Evolutionary conservation across 2,113 vertebrate genomes (phyloP), one percentile per base, ranked within the genome.

Genomic region (Amia ocellicauda): DNA sequence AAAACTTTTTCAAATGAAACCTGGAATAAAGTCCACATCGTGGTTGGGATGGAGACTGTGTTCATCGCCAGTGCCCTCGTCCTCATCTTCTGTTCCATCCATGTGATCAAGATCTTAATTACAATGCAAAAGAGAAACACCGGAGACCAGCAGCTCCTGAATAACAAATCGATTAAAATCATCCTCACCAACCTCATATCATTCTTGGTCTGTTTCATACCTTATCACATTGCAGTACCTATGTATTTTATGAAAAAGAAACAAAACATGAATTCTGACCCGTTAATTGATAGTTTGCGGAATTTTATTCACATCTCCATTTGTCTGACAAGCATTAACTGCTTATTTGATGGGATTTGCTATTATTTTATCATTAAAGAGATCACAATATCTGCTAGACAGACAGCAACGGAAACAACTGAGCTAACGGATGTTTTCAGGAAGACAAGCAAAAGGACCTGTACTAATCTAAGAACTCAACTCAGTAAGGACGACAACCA

Each of bases 331-430:
- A 88, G 82, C 22, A 31, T 85, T n/a, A 89, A 91, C 77, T 89
- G 87, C 66, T 74, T 83, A 14, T 79, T 87, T 0, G 86, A 91
- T 67, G 87, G 75, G 0, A 51, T 62, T 5, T 88, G 83, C 47
- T 91, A 89, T 36, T 89, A 88, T 24, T 85, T 83, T 47, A 76
- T 88, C 56, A 65, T 88, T 52, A 88, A 81, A 61, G 86, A 90
- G 56, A 87, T 79, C 60, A 72, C 81, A 63, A 74, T 81, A 50
- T 45, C 36, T 0, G 1, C 60, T 1, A 17, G 23, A 53, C 27
- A 28, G n/a, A 69, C 74, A 4, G 51, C 49, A 51, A 36, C 31
- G 11, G 31, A 11, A 36, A 36, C 31, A 36, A 36, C 31, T 7
- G 11, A 7, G n/a, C n/a, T n/a, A n/a, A n/a, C n/a, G n/a, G n/a